Base-by-base conservation (phyloP, 1,140 invertebrate genomes). In the Sarcophaga bullata region DNA sequence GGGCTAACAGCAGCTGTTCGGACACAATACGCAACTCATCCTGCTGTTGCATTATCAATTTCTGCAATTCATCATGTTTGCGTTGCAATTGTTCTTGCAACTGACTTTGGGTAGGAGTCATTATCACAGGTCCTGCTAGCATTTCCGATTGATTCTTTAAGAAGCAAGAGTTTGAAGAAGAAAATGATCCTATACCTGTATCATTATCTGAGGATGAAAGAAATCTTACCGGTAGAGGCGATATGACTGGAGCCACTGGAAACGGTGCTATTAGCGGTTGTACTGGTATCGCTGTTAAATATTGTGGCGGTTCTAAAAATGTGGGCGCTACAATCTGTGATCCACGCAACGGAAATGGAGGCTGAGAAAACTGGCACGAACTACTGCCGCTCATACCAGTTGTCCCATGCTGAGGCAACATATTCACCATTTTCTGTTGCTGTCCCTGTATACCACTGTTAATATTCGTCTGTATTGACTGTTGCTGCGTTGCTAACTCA, bases 51-150 rank as follows among this genome's bases (percentile, higher is more conserved):
- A 95, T 93, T 82, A 97, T 97, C 84, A 96, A 92, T 85, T 96
- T 94, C 85, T 97, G 95, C 49, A 97, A 90, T 87, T 97, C 94
- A 84, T 95, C 95, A 85, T 97, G 96, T 85, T 97, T 97, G 4
- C 94, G 92, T 87, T 96, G 94, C 85, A 97, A 88, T 89, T 96
- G 94, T 86, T 94, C 94, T 89, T 95, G 93, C 68, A 95, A 90
- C 85, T 94, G 93, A 9, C 54, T 82, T 85, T 94, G 94, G 9
- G 92, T 91, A 0, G 93, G 91, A 19, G 93, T 92, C 85, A 95
- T 92, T 4, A 90, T 86, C 11, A 89, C 85, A 4, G 85, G 84
- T 0, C 85, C 83, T 17, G 88, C 84, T 37, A 89, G 72, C 82
- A 87, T 58, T 1, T 90, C 87, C 37, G 85, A 46, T 47, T 87